Evolutionary conservation across 2,888 invertebrate species (phyloP), one percentile per base, ranked within the genome.

Genomic region (Acanthosepion esculentum): DNA sequence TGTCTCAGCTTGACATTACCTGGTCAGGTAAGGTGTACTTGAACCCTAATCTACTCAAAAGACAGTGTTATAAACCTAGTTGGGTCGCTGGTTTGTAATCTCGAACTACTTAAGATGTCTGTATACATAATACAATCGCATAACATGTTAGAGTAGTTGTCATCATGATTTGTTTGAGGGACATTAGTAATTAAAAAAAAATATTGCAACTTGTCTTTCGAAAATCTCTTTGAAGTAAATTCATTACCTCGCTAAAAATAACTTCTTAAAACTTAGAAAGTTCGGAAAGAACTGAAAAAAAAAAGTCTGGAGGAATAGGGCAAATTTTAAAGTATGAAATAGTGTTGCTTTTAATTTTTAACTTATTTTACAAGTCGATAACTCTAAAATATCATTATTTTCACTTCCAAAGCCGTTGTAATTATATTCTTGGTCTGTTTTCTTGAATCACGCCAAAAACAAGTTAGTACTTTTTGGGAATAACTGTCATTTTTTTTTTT

Each of bases 1-100:
- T 78, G 78, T 78, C 78, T 78, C 78, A 78, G 78, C 78, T 78
- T 78, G 78, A 78, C 78, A 78, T 78, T 78, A 78, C 78, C 78
- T 78, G 78, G 78, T 78, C 78, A 78, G 78, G 78, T 78, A 78
- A 78, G 78, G n/a, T n/a, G 78, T n/a, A n/a, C 78, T 78, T 78
- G n/a, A 78, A 78, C 78, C 78, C 15, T 78, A 12, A 78, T 78
- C 78, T 78, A n/a, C n/a, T n/a, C n/a, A 78, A 78, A 78, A n/a
- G 3, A 78, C 78, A 4, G 78, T n/a, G 2, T 78, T 78, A n/a
- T 12, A n/a, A 78, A 10, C 29, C 29, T n/a, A n/a, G 6, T n/a
- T n/a, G 78, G 0, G 78, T n/a, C 18, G 78, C 15, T 78, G 10
- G 78, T 12, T 10, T 8, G 78, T n/a, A 78, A 78, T n/a, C 78